Evolutionary conservation across 2,888 invertebrate species (phyloP).

Genomic region (Agrenia bidenticulata): DNA sequence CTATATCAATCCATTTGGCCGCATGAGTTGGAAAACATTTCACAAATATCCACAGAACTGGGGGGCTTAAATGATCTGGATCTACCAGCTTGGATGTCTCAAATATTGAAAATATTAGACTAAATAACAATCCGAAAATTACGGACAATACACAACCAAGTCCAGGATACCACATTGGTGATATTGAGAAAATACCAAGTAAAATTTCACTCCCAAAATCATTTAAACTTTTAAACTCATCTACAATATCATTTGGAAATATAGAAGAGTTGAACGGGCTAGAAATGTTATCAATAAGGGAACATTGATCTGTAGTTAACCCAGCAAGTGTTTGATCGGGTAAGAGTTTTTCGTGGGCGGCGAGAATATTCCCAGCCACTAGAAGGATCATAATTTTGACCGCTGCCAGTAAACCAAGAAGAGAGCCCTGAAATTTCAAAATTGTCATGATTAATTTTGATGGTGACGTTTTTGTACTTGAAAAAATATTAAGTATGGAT

Average conservation of each 20-base stretch:
- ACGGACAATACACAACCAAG: constrained; percentile 29
- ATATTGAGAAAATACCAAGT: constrained; percentile 25
- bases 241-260: too few species aligned
- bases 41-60: constrained; percentile 29
- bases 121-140: constrained; percentile 35
- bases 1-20: constrained; percentile 35
- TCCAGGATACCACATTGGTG: constrained; percentile 44
- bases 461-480: too few species aligned
- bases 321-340: constrained; percentile 32
- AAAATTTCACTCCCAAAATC: constrained; percentile 6
- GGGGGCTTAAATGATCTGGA: constrained; percentile 43
- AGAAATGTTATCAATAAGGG: background rate
- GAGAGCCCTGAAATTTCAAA: constrained; percentile 28
- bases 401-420: constrained; percentile 28
- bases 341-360: constrained; percentile 13
- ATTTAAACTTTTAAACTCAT: background rate
- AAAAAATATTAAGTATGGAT: too few species aligned
- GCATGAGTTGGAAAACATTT: constrained; percentile 37
- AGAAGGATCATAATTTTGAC: constrained; percentile 24
- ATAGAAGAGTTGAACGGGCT: too few species aligned
- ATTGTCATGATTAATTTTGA: too few species aligned
- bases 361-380: constrained; percentile 21
- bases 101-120: constrained; percentile 26
- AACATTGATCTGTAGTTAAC: constrained; percentile 28
- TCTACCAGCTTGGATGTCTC: constrained; percentile 27